Evolutionary conservation across 2,888 invertebrate genomes (phyloP).

Genomic region (Ceraclea dissimilis): DNA sequence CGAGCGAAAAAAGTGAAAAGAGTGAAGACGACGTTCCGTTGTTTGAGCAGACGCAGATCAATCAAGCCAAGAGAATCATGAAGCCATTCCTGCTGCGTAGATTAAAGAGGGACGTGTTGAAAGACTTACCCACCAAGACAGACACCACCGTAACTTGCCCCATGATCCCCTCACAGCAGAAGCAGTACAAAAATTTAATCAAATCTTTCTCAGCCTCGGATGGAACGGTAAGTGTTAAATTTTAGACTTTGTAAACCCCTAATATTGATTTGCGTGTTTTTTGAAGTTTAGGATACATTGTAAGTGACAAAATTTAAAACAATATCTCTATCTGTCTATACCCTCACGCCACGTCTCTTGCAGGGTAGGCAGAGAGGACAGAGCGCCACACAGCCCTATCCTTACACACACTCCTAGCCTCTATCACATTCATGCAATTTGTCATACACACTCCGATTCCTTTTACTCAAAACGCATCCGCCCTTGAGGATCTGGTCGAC

Average conservation of each 20-base stretch:
- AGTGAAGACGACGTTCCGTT: slow-evolving; percentile 56
- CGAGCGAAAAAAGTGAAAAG: slow-evolving; percentile 33
- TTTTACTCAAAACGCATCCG: no score
- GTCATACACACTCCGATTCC: no score
- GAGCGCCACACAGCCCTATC: no score
- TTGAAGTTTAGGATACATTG: neutral
- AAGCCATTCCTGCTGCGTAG: slow-evolving; percentile 89
- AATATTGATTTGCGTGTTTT: neutral
- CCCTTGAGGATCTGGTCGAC: no score
- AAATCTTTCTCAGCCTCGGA: slow-evolving; percentile 57
- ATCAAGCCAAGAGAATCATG: slow-evolving; percentile 92
- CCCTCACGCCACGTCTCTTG: no score
- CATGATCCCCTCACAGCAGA: slow-evolving; percentile 66
- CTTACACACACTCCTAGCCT: no score
- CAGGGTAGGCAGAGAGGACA: no score
- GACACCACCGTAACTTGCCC: slow-evolving; percentile 56
- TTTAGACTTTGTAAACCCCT: neutral
- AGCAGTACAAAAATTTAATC: slow-evolving; percentile 68
- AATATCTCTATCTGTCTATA: no score
- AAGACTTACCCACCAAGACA: slow-evolving; percentile 77
- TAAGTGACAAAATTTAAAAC: neutral
- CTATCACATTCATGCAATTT: no score
- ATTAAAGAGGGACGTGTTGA: slow-evolving; percentile 78
- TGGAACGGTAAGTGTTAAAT: slow-evolving; percentile 41
- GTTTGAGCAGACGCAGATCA: slow-evolving; percentile 87